A percentile compares a stretch with the other conserved stretches of the same genome.
Evolutionary conservation across 2,113 vertebrate genomes (phyloP).

Genomic region (Atrichornis clamosus): DNA sequence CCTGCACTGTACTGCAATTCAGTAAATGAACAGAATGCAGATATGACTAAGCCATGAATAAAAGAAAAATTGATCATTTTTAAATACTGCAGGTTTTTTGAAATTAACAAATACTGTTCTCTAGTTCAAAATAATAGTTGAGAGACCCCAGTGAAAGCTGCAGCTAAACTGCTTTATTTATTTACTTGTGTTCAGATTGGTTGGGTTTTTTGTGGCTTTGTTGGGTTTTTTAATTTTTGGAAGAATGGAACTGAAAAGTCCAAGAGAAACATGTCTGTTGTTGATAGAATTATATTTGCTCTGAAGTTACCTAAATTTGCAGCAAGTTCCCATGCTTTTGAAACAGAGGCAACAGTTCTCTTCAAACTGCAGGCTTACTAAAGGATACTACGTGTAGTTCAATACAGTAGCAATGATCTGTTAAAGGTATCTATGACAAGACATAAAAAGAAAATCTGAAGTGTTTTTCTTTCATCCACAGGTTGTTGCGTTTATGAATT

Average conservation of each 20-base stretch:
- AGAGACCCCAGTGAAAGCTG: not conserved
- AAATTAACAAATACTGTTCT: not conserved
- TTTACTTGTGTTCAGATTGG: not conserved
- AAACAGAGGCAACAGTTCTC: not conserved
- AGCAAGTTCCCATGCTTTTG: not conserved
- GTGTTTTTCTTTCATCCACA: conserved; percentile 35
- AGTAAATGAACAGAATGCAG: not conserved
- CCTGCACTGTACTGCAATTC: not conserved
- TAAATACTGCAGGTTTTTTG: not conserved
- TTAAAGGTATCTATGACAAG: not conserved
- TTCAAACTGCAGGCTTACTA: not conserved
- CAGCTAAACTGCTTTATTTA: not conserved
- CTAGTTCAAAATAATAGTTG: not conserved
- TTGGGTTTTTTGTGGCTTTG: not conserved
- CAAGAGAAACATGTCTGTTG: not conserved
- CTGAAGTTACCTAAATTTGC: not conserved
- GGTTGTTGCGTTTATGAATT: conserved; percentile 81
- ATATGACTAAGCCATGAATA: not conserved
- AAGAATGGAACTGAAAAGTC: not conserved
- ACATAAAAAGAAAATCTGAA: not conserved
- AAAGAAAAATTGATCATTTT: not conserved
- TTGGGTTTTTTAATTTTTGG: not conserved
- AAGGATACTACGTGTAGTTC: not conserved
- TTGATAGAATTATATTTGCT: not conserved
- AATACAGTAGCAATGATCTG: not conserved